A percentile compares a stretch with the other conserved stretches of the same genome.
Evolutionary conservation across 2,113 vertebrate species (phyloP).

Genomic region (Syngnathus scovelli): DNA sequence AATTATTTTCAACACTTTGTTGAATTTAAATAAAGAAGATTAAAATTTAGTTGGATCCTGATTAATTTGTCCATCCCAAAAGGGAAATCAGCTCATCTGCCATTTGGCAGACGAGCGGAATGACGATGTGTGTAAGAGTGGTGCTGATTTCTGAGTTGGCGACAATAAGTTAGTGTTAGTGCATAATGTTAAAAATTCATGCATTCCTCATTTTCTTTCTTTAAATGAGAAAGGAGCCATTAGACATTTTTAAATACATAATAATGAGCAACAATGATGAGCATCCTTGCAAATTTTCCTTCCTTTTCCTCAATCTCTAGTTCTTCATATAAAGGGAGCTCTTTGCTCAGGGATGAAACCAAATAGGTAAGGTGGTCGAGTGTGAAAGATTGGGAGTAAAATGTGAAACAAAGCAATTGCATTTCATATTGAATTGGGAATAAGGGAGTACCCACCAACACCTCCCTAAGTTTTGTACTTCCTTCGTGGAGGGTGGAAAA

Average conservation of each 20-base stretch:
- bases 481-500: constrained; percentile 33
- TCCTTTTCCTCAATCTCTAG: constrained; percentile 24
- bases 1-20: not conserved
- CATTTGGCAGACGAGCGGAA: too few relatives aligned
- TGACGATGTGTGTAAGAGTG: too few relatives aligned
- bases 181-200: too few relatives aligned
- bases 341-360: constrained; percentile 52
- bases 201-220: too few relatives aligned
- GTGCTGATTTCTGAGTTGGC: too few relatives aligned
- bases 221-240: too few relatives aligned
- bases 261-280: not conserved
- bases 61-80: too few relatives aligned
- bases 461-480: constrained; percentile 42
- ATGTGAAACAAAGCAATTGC: constrained; percentile 73
- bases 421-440: constrained; percentile 77
- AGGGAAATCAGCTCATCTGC: too few relatives aligned
- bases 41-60: too few relatives aligned
- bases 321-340: constrained; percentile 43
- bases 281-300: not conserved
- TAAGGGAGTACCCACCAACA: constrained; percentile 61
- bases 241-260: too few relatives aligned
- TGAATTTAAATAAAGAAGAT: too few relatives aligned
- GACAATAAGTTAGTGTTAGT: too few relatives aligned
- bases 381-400: constrained; percentile 65
- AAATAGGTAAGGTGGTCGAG: constrained; percentile 57